Conservation (phyloP, 2,113 vertebrate species). For the Bufo gargarizans region DNA sequence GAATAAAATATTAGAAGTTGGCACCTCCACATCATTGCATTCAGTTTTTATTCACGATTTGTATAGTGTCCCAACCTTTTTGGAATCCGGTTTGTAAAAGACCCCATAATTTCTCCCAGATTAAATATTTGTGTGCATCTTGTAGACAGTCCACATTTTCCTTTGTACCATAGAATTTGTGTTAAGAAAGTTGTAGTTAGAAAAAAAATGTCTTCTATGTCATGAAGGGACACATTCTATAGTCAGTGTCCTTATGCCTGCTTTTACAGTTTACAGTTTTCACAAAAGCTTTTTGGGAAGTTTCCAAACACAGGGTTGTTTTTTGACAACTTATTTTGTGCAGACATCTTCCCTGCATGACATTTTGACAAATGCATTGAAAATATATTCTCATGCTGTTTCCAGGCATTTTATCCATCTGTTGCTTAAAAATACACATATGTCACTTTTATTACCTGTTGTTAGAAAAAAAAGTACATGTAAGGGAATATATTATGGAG, state of each 20-base stretch:
- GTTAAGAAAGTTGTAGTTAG: too few relatives aligned
- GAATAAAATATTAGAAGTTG: too few relatives aligned
- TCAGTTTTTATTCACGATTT: too few relatives aligned
- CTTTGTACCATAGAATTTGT: too few relatives aligned
- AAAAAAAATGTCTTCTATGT: too few relatives aligned
- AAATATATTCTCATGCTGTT: slow-evolving; percentile 3
- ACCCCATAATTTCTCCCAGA: too few relatives aligned
- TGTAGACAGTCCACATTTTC: too few relatives aligned
- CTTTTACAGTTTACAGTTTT: background rate
- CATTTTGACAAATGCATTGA: background rate
- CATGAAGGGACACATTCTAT: background rate
- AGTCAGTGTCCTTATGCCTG: background rate
- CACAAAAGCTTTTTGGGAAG: background rate
- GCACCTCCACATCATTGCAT: too few relatives aligned
- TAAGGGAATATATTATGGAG: background rate
- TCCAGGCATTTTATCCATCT: slow-evolving; percentile 7
- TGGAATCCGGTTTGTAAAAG: too few relatives aligned
- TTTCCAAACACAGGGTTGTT: background rate
- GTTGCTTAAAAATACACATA: background rate
- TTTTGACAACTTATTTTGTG: background rate
- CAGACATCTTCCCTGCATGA: background rate
- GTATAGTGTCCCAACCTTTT: too few relatives aligned
- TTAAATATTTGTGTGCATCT: too few relatives aligned
- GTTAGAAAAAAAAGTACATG: background rate
- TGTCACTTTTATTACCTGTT: background rate